These are phyloP conservation scores for Pseudorasbora parva DNA, from an alignment of 2,113 vertebrate genomes.

Conservation along the genomic window DNA sequence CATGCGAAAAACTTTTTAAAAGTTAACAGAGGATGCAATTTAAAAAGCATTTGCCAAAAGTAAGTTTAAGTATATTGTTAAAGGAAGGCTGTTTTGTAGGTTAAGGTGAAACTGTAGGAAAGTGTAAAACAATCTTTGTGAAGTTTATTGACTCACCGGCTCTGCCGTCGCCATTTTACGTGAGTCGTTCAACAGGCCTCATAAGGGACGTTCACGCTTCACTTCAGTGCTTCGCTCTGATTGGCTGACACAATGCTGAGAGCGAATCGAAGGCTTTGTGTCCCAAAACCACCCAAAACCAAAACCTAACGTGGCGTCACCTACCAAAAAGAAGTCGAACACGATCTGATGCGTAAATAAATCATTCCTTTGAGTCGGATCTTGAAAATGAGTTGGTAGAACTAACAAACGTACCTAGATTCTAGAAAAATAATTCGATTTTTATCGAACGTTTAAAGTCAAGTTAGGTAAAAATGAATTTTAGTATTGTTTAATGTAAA, in stretches of 20 bases:
- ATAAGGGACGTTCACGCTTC: constrained; percentile 72
- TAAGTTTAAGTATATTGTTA: background rate
- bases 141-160: constrained; percentile 86
- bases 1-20: constrained; percentile 31
- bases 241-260: background rate
- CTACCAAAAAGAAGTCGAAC: background rate
- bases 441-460: too few relatives aligned
- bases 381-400: background rate
- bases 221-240: constrained; percentile 50
- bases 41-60: background rate
- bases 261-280: constrained; percentile 1
- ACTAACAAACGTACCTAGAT: background rate
- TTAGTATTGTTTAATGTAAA: background rate
- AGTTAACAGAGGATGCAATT: background rate
- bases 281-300: too few relatives aligned
- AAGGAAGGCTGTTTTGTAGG: background rate
- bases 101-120: background rate
- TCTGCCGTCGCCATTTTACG: constrained; percentile 98
- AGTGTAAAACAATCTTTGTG: constrained; percentile 53
- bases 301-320: background rate
- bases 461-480: background rate
- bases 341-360: background rate
- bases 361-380: background rate
- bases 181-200: constrained; percentile 76
- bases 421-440: too few relatives aligned